These are phyloP conservation scores for Crocodylus rhombifer DNA, from an alignment of 2,797 vertebrate species.

Conservation along the genomic window DNA sequence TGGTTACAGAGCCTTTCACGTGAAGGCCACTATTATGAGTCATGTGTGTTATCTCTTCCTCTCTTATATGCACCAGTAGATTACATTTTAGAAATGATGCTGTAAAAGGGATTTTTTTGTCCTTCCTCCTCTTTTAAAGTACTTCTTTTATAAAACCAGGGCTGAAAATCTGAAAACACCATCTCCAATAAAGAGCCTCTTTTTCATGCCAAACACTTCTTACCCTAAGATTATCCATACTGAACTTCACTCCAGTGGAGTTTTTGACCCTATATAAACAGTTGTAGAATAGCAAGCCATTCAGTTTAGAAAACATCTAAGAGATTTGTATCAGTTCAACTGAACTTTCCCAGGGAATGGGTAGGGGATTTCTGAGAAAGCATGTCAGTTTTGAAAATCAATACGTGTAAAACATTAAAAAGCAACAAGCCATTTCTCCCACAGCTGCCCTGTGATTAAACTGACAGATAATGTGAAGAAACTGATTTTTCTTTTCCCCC, in stretches of 20 bases:
- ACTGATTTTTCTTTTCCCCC: background rate
- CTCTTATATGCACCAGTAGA: background rate
- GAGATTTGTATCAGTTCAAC: slow-evolving; percentile 19
- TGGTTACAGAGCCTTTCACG: background rate
- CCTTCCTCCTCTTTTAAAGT: background rate
- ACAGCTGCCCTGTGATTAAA: background rate
- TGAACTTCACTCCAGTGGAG: slow-evolving; percentile 10
- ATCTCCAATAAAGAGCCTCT: background rate
- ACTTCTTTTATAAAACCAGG: background rate
- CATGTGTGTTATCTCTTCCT: background rate
- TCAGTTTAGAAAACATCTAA: slow-evolving; percentile 35
- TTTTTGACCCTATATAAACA: slow-evolving; percentile 48
- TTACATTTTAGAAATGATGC: background rate
- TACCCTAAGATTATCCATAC: background rate
- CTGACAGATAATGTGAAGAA: slow-evolving; percentile 76
- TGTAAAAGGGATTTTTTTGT: background rate
- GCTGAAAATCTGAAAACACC: background rate
- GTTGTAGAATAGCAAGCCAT: slow-evolving; percentile 38
- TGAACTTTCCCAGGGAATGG: slow-evolving; percentile 45
- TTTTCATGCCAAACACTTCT: background rate
- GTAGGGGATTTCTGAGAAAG: slow-evolving; percentile 23
- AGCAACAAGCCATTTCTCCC: slow-evolving; percentile 7
- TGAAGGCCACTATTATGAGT: background rate
- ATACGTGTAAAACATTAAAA: slow-evolving; percentile 43
- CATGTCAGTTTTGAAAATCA: slow-evolving; percentile 41